These are phyloP conservation scores for Myotis pilosus DNA, from an alignment of 2,797 vertebrate genomes.

Conservation along the genomic window DNA sequence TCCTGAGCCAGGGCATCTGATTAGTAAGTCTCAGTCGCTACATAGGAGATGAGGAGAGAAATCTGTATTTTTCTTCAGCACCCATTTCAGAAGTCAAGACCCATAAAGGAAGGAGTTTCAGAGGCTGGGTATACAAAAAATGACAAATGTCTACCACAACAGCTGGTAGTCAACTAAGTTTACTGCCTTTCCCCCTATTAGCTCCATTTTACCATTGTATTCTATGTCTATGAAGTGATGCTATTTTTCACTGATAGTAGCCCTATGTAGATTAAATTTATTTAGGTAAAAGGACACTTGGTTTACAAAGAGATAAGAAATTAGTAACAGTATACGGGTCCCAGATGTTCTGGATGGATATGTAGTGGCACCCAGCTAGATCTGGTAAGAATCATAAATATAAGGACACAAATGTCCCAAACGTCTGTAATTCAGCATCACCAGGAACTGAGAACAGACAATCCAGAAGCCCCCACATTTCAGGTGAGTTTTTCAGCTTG, in stretches of 20 bases:
- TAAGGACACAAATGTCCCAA: too few species aligned
- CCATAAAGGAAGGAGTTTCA: not conserved
- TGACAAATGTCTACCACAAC: fast-evolving
- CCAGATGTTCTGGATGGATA: not conserved
- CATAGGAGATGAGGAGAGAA: not conserved
- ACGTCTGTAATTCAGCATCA: not conserved
- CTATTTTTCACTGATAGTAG: not conserved
- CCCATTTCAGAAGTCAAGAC: not conserved
- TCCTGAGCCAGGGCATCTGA: not conserved
- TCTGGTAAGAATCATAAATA: not conserved
- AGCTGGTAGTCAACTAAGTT: not conserved
- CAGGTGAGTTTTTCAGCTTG: not conserved
- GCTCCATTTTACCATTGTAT: not conserved
- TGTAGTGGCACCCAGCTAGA: not conserved
- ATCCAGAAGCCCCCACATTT: not conserved
- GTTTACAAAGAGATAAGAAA: not conserved
- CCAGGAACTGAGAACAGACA: not conserved
- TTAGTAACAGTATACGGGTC: fast-evolving
- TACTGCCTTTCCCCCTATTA: not conserved
- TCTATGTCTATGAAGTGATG: not conserved
- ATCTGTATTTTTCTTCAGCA: not conserved
- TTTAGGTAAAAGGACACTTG: not conserved
- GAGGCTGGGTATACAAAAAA: not conserved
- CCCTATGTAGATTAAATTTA: not conserved
- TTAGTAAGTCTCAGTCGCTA: not conserved